Conservation (phyloP, 2,113 vertebrate species). For the Aleadryas rufinucha region DNA sequence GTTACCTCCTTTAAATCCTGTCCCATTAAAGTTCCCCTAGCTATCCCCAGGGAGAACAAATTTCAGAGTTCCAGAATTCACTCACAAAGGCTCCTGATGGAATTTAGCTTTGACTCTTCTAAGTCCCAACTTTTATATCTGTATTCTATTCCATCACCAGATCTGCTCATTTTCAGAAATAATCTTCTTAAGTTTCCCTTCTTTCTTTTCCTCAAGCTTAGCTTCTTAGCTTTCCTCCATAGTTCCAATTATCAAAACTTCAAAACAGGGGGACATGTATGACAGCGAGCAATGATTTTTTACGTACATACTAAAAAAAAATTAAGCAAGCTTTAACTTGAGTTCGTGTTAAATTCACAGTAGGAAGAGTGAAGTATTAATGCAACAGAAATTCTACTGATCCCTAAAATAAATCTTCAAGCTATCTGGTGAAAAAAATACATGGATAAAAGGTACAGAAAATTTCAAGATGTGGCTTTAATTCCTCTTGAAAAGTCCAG, state of each 20-base stretch:
- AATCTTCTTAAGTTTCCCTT: not conserved
- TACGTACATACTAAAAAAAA: not conserved
- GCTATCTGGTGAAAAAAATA: not conserved
- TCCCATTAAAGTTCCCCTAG: not conserved
- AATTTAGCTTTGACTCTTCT: not conserved
- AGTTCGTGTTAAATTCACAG: not conserved
- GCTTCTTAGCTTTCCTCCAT: not conserved
- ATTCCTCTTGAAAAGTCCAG: not conserved
- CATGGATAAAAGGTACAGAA: not conserved
- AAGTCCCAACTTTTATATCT: not conserved
- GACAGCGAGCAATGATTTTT: not conserved
- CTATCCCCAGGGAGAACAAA: not conserved
- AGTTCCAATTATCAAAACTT: not conserved
- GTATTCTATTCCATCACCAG: not conserved
- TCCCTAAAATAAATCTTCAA: not conserved
- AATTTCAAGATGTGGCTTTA: not conserved
- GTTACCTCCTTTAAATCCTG: not conserved
- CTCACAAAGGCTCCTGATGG: not conserved
- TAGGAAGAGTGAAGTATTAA: not conserved
- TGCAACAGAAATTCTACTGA: not conserved
- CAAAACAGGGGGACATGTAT: accelerated
- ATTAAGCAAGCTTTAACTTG: not conserved
- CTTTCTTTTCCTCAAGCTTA: not conserved
- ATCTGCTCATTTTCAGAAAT: not conserved
- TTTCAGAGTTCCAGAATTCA: not conserved